Base-by-base conservation (phyloP, 2,797 vertebrate genomes). In the Benthosema pterotum region DNA sequence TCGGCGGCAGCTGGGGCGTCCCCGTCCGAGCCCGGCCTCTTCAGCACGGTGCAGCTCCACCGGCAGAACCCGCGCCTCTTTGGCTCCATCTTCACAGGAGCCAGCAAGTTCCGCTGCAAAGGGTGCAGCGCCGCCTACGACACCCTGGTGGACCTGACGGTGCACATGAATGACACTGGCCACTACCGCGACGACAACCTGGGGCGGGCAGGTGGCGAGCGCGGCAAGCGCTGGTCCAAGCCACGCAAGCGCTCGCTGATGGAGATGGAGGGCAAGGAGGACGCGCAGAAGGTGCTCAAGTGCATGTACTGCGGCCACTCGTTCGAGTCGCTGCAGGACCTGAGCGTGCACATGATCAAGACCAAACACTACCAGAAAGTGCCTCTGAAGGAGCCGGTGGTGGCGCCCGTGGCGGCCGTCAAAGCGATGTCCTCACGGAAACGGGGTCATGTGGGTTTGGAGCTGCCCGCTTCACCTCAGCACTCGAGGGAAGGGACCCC, bases 351-450 rank as follows among this genome's bases (percentile, higher is more conserved):
- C 65, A 99, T 99, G 98, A 99, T 99, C 87, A 99, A 99, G 92
- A 99, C 98, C 64, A 99, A 99, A 96, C 98, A 99, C 91, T 99
- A 99, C 94, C 98, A 99, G 91, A 99, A 99, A 96, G 98, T 99
- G 95, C 98, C 98, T 96, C 95, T 99, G 80, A 99, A 98, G 91
- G 98, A 99, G 86, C 96, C 97, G 11, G 94, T 98, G 92, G 94
- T 94, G 63, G 88, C 96, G 86, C 96, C 97, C 11, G 94, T 98
- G 92, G 94, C 94, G 63, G 88, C 96, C 76, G 91, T 95, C 84
- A 99, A 98, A 93, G 95, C 96, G 61, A 89, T 97, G 60, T 94
- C 95, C 13, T 88, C 95, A 8, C 95, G 94, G 80, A 99, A 96
- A 92, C 95, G 94, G 76, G 89, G 91, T 0, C 90, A 94, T 0